A percentile compares a stretch with the other conserved stretches of the same genome.
These are phyloP conservation scores for Cyprinodon brontotheroides DNA, from an alignment of 2,113 vertebrate genomes.

Conservation along the genomic window DNA sequence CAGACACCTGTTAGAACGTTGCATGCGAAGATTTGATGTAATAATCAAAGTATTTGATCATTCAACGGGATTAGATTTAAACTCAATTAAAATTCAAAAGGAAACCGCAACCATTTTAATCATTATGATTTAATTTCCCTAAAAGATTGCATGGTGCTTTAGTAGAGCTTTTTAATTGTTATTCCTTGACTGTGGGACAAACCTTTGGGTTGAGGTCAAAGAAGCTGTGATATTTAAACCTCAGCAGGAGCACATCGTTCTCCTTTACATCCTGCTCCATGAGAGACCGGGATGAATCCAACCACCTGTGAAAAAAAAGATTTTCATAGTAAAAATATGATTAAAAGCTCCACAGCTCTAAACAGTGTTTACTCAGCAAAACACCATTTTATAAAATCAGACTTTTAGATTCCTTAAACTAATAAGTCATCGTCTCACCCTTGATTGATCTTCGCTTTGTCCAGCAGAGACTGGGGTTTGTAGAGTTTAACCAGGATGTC, in stretches of 20 bases:
- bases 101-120: background rate
- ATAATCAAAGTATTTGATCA: background rate
- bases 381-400: background rate
- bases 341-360: background rate
- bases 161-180: background rate
- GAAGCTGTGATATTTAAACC: slow-evolving; percentile 99
- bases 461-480: slow-evolving; percentile 95
- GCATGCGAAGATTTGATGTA: background rate
- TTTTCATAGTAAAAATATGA: slow-evolving; percentile 1
- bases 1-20: background rate
- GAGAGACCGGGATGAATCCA: slow-evolving; percentile 96
- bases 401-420: slow-evolving; percentile 16
- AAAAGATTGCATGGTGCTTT: background rate
- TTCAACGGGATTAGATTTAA: background rate
- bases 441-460: slow-evolving; percentile 99
- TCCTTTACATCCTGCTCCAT: slow-evolving; percentile 99
- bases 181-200: slow-evolving; percentile 20
- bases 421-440: slow-evolving; percentile 83
- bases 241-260: slow-evolving; percentile 94
- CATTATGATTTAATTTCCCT: background rate
- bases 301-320: slow-evolving; percentile 82
- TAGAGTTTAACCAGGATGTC: slow-evolving; percentile 96
- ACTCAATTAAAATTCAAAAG: background rate
- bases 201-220: slow-evolving; percentile 99
- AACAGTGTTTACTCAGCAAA: background rate